These are phyloP conservation scores for Pipa parva DNA, from an alignment of 2,113 vertebrate genomes.

Conservation along the genomic window DNA sequence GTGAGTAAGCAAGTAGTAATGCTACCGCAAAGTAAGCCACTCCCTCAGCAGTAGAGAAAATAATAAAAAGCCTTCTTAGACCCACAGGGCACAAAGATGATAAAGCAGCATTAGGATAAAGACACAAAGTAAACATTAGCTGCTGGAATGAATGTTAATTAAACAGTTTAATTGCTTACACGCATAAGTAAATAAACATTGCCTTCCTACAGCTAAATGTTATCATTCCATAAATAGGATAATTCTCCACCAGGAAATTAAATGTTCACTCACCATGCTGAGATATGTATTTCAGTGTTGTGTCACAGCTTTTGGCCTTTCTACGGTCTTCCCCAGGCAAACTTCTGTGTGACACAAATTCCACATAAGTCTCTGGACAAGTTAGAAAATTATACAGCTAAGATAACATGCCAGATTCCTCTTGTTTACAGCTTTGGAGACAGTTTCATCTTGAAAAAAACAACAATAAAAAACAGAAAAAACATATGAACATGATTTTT, in stretches of 20 bases:
- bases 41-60: too few species aligned
- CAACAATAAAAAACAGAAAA: background rate
- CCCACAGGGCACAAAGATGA: too few species aligned
- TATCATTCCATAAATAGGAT: too few species aligned
- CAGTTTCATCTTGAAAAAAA: too few species aligned
- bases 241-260: conserved; percentile 43
- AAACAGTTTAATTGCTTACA: too few species aligned
- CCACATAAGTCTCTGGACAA: conserved; percentile 84
- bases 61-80: too few species aligned
- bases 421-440: conserved; percentile 40
- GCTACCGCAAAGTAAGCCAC: too few species aligned
- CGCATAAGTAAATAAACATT: background rate
- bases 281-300: conserved; percentile 60
- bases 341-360: conserved; percentile 71
- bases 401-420: conserved; percentile 49
- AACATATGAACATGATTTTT: background rate
- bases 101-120: too few species aligned
- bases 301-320: conserved; percentile 65
- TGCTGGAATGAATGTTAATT: too few species aligned
- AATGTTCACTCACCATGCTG: conserved; percentile 69
- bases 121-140: too few species aligned
- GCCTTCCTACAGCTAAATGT: too few species aligned
- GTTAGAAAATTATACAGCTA: conserved; percentile 61
- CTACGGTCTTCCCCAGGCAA: conserved; percentile 69
- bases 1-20: too few species aligned